Conservation (phyloP, 2,888 invertebrate genomes). For the Calameuta filiformis region DNA sequence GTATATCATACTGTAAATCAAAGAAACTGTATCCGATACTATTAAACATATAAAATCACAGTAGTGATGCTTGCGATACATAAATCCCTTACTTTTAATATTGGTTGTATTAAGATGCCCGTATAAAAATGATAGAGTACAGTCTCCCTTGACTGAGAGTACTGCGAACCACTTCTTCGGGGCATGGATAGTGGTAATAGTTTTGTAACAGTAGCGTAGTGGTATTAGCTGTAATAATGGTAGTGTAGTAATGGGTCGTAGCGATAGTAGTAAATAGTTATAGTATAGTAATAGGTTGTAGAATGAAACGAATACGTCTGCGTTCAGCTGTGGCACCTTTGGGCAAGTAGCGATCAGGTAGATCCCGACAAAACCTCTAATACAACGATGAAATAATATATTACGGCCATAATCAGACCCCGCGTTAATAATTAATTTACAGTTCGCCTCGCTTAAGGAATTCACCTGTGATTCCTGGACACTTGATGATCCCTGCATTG, state of each 20-base stretch:
- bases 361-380: constrained; percentile 7
- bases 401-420: constrained; percentile 8
- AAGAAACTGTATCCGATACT: neutral
- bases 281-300: neutral
- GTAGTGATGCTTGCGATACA: neutral
- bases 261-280: neutral
- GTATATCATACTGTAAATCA: neutral
- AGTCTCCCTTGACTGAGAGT: neutral
- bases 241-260: neutral
- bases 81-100: neutral
- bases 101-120: neutral
- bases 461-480: neutral
- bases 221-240: neutral
- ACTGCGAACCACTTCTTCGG: neutral
- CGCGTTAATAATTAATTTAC: constrained; percentile 3
- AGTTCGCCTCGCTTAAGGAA: neutral
- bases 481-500: constrained; percentile 8
- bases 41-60: neutral
- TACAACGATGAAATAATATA: constrained; percentile 20
- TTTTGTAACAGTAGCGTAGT: neutral
- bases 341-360: constrained; percentile 35
- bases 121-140: neutral
- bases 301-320: constrained; percentile 18
- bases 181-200: neutral
- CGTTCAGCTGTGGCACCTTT: constrained; percentile 37